A percentile compares a stretch with the other conserved stretches of the same genome.
These are phyloP conservation scores for Maniola jurtina DNA, from an alignment of 1,140 invertebrate species.

Conservation along the genomic window DNA sequence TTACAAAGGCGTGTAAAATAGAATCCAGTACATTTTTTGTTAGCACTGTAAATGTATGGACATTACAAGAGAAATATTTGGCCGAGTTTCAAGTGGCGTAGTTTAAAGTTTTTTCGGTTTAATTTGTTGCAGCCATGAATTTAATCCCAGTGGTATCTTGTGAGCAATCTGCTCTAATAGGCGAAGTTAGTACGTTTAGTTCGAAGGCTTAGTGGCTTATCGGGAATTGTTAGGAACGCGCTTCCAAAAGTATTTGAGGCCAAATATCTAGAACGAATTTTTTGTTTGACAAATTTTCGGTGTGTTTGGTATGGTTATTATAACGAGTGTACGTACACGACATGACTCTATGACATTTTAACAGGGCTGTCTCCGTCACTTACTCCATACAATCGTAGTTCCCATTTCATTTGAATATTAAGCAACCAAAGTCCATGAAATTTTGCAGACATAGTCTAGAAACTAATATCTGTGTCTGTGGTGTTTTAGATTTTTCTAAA, in stretches of 20 bases:
- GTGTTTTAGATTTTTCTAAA: no score
- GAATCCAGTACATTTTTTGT: constrained; percentile 17
- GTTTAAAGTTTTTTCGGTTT: constrained; percentile 39
- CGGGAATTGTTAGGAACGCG: constrained; percentile 20
- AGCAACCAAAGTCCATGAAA: no score
- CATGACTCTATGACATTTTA: no score
- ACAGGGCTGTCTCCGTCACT: no score
- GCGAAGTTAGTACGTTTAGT: constrained; percentile 46
- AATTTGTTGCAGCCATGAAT: constrained; percentile 36
- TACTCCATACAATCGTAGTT: no score
- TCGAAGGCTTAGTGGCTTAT: constrained; percentile 35
- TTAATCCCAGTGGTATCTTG: constrained; percentile 45
- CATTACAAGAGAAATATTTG: constrained; percentile 37
- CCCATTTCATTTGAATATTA: no score
- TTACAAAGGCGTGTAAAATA: constrained; percentile 20
- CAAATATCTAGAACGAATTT: no score
- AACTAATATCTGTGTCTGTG: no score
- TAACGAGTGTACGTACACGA: no score
- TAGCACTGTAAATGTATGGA: constrained; percentile 28
- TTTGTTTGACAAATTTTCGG: constrained; percentile 1
- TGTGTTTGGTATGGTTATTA: not conserved
- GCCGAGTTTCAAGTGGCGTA: constrained; percentile 35
- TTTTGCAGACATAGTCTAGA: no score
- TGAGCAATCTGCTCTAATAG: constrained; percentile 49
- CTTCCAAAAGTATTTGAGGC: constrained; percentile 4